Evolutionary conservation across 2,797 vertebrate species (phyloP).

Genomic region (Sebastiscus albofasciatus): DNA sequence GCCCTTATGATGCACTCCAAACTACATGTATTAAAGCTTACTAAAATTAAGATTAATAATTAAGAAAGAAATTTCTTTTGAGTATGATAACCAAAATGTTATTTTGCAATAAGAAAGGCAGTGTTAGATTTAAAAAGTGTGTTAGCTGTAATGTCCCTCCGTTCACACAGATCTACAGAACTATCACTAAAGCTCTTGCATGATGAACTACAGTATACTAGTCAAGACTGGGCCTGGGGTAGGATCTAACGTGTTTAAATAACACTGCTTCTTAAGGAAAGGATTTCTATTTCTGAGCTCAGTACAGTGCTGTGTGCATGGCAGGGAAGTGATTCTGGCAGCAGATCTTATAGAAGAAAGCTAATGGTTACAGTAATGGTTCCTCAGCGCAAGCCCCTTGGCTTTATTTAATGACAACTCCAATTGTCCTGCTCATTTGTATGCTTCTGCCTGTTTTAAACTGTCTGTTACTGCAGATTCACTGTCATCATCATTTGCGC

Average conservation of each 20-base stretch:
- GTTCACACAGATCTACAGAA: neutral
- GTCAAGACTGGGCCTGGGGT: neutral
- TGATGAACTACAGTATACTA: neutral
- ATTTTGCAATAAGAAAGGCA: neutral
- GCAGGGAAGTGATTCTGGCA: conserved; percentile 12
- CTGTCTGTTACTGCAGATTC: conserved; percentile 56
- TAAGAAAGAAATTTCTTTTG: neutral
- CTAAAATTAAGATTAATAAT: neutral
- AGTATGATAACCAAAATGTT: neutral
- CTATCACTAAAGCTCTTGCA: neutral
- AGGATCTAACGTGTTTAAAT: neutral
- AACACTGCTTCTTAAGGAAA: neutral
- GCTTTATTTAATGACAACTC: conserved; percentile 74
- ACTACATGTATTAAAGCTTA: neutral
- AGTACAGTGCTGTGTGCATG: neutral
- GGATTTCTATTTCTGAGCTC: neutral
- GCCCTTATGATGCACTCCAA: neutral
- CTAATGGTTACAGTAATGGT: conserved; percentile 59
- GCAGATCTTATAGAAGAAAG: conserved; percentile 30
- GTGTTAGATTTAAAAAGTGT: neutral
- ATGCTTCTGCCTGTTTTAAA: conserved; percentile 50
- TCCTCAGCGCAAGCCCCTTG: conserved; percentile 53
- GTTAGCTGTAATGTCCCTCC: neutral
- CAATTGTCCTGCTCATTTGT: conserved; percentile 63
- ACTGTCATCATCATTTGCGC: conserved; percentile 66